phyloP scores from a whole-genome alignment of 1,140 invertebrate species.

The Drosophila ironensis region DNA sequence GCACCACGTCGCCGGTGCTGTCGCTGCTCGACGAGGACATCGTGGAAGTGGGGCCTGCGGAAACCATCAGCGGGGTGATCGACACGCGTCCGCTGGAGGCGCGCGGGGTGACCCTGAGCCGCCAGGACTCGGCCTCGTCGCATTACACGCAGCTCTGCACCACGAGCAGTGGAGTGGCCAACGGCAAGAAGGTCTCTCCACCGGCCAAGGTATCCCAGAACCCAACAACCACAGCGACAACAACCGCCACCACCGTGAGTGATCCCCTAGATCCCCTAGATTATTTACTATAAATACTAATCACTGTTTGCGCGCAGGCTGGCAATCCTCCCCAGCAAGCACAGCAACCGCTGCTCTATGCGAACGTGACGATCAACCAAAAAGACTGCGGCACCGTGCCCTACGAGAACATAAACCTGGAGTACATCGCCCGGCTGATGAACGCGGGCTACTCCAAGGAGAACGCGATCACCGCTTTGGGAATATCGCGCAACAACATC shows the following conservation, averaged over 20 bases:
- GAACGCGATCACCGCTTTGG: constrained; percentile 93
- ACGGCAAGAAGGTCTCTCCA: constrained; percentile 50
- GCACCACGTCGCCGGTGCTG: constrained; percentile 61
- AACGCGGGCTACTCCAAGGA: constrained; percentile 94
- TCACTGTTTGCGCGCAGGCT: background rate
- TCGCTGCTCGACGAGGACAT: constrained; percentile 81
- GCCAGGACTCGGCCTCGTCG: constrained; percentile 50
- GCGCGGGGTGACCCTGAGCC: constrained; percentile 46
- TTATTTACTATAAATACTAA: too few species aligned
- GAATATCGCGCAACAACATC: constrained; percentile 95
- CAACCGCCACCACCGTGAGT: constrained; percentile 24
- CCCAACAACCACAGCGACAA: constrained; percentile 18
- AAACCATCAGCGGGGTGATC: constrained; percentile 86
- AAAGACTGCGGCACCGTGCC: constrained; percentile 83
- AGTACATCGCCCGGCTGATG: constrained; percentile 93
- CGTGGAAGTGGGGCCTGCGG: constrained; percentile 85
- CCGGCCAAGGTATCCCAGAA: constrained; percentile 18
- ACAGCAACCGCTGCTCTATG: constrained; percentile 73
- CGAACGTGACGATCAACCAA: constrained; percentile 81
- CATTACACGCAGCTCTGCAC: constrained; percentile 75
- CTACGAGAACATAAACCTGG: constrained; percentile 95
- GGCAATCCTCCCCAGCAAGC: constrained; percentile 35
- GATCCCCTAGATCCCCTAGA: background rate
- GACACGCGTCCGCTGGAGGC: constrained; percentile 83
- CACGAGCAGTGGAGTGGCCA: constrained; percentile 61